Evolutionary conservation across 1,140 invertebrate species (phyloP), one percentile per base, ranked within the genome.

Genomic region (Aphelinus certus): DNA sequence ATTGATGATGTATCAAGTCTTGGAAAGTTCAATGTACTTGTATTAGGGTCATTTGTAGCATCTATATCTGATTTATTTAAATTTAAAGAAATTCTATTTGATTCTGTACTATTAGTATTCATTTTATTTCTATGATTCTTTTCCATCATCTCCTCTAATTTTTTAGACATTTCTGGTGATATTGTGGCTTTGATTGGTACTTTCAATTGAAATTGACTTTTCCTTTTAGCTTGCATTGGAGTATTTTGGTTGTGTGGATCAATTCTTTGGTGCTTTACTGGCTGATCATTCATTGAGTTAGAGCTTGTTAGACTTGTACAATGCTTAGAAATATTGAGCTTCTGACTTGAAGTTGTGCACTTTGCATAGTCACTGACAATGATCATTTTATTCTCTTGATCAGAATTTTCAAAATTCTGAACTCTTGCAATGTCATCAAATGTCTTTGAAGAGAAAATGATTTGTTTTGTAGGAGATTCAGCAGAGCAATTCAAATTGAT

Each of bases 151-250:
- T 83, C 77, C 60, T 71, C 80, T 57, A 83, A 81, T 64, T 77
- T 78, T 69, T 81, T 83, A 3, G 82, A 82, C 48, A 83, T 53
- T 55, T 81, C 66, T 55, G 63, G 70, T 3, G 65, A 61, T 49
- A 85, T 68, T 70, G 80, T 77, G 10, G 83, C 81, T 72, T 82
- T 79, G 1, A 86, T 75, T n/a, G 84, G 83, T 69, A 80, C 81
- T 71, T 84, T 85, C 5, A 85, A 76, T 71, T 83, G 79, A 67
- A 85, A 85, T 53, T 63, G 76, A 58, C 79, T 75, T 47, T 79
- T 82, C 26, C 75, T 81, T 73, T 73, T 73, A 7, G 1, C 53
- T 66, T 48, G 51, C 51, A 42, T 65, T 42, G 51, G 61, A 56
- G 62, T 47, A 45, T 3, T 65, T 5, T 7, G 26, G 2, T 53